phyloP scores from a whole-genome alignment of 2,888 invertebrate genomes.

The Hydriomena furcata region DNA sequence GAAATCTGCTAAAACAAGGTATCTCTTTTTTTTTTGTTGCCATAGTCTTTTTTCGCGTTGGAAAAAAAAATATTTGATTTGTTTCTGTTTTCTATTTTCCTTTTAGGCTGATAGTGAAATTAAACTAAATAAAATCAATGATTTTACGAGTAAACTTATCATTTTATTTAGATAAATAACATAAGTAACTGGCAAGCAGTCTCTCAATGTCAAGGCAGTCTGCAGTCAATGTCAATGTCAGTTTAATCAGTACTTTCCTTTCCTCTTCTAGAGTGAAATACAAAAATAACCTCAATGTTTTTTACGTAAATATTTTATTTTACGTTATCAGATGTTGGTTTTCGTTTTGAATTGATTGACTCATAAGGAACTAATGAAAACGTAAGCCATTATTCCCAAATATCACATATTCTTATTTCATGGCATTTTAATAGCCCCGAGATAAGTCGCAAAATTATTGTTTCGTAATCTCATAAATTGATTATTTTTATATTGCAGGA shows the following conservation, averaged over 20 bases:
- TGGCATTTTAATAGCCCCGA: not conserved
- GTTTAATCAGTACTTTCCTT: not conserved
- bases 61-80: too few species aligned
- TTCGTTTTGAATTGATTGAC: conserved; percentile 11
- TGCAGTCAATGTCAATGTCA: conserved; percentile 3
- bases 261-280: conserved; percentile 20
- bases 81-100: too few species aligned
- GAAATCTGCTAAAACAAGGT: too few species aligned
- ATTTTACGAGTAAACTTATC: too few species aligned
- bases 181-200: too few species aligned
- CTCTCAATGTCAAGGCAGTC: conserved; percentile 39
- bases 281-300: conserved; percentile 34
- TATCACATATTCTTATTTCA: not conserved
- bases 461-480: conserved; percentile 31
- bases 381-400: conserved; percentile 19
- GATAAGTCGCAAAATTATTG: conserved; percentile 26
- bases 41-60: too few species aligned
- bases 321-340: conserved; percentile 2
- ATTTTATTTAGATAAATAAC: too few species aligned
- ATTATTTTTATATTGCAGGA: not conserved
- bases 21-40: too few species aligned
- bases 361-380: conserved; percentile 11
- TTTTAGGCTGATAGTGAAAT: too few species aligned
- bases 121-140: too few species aligned
- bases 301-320: conserved; percentile 27